Evolutionary conservation across 1,140 invertebrate species (phyloP), one percentile per base, ranked within the genome.

Genomic region (Sinonovacula constricta): DNA sequence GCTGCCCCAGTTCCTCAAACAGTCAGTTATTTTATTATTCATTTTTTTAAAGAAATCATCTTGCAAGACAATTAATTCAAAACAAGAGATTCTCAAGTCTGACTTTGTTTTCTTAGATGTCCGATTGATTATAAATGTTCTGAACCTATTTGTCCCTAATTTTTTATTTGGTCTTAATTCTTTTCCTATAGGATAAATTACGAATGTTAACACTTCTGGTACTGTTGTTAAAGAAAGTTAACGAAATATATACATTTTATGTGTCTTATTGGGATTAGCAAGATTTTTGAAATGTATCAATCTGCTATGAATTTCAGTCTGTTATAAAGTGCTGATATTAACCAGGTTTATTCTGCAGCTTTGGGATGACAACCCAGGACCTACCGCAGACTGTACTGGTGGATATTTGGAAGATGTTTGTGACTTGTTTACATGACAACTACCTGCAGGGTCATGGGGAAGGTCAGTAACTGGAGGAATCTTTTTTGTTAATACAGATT

Each of bases 381-480:
- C 39, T 78, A 24, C 75, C 75, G 14, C 75, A 78, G 45, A 57
- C 54, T 12, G 33, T 70, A 26, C 59, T 70, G 49, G 2, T 62
- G 28, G 59, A 78, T 28, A 15, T 78, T 3, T 78, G 75, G 75
- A 69, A 53, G 24, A 51, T 63, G 28, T 54, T 74, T 53, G 60
- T 39, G 22, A 39, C 68, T n/a, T 24, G 26, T n/a, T 33, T 71
- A 26, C 51, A 49, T 31, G 33, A 28, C 12, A 45, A 60, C 24
- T 71, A 60, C 28, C 5, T 60, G 26, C 28, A 28, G 31, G 12
- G n/a, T 2, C n/a, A 62, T 59, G 10, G 14, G 18, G 7, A 56
- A 7, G n/a, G 7, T 56, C 53, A 56, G 26, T 7, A 22, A 18
- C 7, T 56, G 7, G 4, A 18, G 18, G 39, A 49, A 7, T 10